Base-by-base conservation (phyloP, 2,113 vertebrate species). In the Xerus inauris region DNA sequence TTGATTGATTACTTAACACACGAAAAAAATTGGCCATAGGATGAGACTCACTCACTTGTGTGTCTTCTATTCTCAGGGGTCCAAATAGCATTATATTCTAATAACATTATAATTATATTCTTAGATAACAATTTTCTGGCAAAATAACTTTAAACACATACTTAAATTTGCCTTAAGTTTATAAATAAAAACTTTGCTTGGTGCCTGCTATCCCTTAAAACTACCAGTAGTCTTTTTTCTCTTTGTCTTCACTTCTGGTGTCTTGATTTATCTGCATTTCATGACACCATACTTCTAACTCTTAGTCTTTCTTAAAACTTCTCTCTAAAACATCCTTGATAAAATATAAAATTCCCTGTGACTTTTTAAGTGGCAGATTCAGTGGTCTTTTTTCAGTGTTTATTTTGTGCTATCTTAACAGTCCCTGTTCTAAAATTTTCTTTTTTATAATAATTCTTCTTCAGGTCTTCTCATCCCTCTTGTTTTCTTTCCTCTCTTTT, bases 131-230 rank as follows among this genome's bases (percentile, higher is more conserved):
- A 30, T 89, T 94, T 91, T 82, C 64, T 94, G 16, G 20, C 75
- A 95, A 57, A 81, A n/a, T 94, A 45, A 45, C 38, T 95, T 80
- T 91, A 95, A 92, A 87, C 73, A n/a, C 62, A 22, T 81, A 17
- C 49, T 75, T 86, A 54, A 40, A 8, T 51, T 9, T 89, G 9
- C 38, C 32, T 38, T 9, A 26, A 54, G 76, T 86, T 64, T 93
- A 73, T 73, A 84, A 54, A 51, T 59, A 77, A 81, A 95, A 89
- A 7, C 17, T 80, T 91, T 62, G 22, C 28, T 17, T 84, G 16
- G 17, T 73, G 38, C 38, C 24, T 91, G 49, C 42, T 79, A 1
- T 72, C 32, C 90, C 19, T 81, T 85, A 89, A 84, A 72, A 62
- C 67, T 79, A 45, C 38, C 30, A 51, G 2, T 76, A 69, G 28